A percentile compares a stretch with the other conserved stretches of the same genome.
phyloP scores from a whole-genome alignment of 2,888 invertebrate genomes.

The Ellobium chinense region DNA sequence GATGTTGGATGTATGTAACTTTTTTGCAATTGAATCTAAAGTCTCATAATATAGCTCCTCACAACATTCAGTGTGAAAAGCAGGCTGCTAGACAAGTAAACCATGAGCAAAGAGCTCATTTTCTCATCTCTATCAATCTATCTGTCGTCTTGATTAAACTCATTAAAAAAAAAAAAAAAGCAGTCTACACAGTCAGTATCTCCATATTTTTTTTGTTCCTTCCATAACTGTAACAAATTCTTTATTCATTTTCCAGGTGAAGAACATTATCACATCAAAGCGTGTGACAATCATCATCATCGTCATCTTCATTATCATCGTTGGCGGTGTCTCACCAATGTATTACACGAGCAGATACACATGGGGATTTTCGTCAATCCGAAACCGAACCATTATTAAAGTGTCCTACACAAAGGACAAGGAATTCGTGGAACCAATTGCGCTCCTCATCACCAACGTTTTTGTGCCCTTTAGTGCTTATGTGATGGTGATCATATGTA shows the following conservation, averaged over 20 bases:
- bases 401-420: neutral
- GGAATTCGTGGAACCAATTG: neutral
- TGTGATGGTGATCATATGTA: neutral
- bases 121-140: too few species aligned
- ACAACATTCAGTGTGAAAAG: too few species aligned
- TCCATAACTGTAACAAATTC: too few species aligned
- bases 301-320: neutral
- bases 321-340: neutral
- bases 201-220: too few species aligned
- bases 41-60: too few species aligned
- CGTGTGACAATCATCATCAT: neutral
- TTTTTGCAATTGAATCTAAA: too few species aligned
- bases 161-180: too few species aligned
- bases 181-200: too few species aligned
- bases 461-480: neutral
- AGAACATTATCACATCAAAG: neutral
- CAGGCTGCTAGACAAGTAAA: too few species aligned
- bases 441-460: neutral
- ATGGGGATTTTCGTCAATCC: neutral
- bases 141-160: too few species aligned
- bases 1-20: too few species aligned
- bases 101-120: too few species aligned
- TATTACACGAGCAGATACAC: neutral
- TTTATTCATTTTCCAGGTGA: neutral
- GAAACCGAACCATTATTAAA: constrained; percentile 2